phyloP scores from a whole-genome alignment of 2,113 vertebrate species.

The Neolamprologus sp. region DNA sequence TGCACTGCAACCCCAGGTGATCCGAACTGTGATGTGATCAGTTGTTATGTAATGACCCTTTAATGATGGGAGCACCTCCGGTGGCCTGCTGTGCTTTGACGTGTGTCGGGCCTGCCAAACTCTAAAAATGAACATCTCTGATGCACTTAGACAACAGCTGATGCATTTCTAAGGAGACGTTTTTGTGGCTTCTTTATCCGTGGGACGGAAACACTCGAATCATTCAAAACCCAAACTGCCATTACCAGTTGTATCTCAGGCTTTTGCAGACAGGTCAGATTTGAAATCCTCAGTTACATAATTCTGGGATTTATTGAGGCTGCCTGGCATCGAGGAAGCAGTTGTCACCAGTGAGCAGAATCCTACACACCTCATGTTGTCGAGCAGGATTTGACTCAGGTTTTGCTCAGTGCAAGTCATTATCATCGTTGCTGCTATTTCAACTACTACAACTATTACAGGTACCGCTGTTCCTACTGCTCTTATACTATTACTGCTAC shows the following conservation, averaged over 20 bases:
- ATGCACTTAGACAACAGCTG: background rate
- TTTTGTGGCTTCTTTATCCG: constrained; percentile 2
- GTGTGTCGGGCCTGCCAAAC: background rate
- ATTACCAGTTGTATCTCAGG: constrained; percentile 51
- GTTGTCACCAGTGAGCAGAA: constrained; percentile 13
- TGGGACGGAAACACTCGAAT: background rate
- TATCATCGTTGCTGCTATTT: constrained; percentile 60
- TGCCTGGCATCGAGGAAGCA: background rate
- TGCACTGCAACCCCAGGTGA: constrained; percentile 16
- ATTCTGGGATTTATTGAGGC: constrained; percentile 29
- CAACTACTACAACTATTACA: constrained; percentile 44
- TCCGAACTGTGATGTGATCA: constrained; percentile 31
- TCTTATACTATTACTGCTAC: constrained; percentile 30
- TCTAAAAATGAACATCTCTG: background rate
- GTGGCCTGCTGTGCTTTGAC: constrained; percentile 61
- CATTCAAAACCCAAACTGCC: constrained; percentile 50
- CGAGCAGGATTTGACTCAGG: constrained; percentile 63
- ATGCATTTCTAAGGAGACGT: background rate
- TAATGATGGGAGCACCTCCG: constrained; percentile 31
- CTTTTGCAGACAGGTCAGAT: constrained; percentile 37
- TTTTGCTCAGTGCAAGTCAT: constrained; percentile 59
- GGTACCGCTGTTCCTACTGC: constrained; percentile 23
- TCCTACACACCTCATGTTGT: constrained; percentile 25
- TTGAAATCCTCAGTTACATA: constrained; percentile 1
- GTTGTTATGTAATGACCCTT: constrained; percentile 31